Percentiles rank a stretch among this genome's conserved stretches.
phyloP scores from a whole-genome alignment of 2,797 vertebrate species.

The Cephalopachus bancanus region DNA sequence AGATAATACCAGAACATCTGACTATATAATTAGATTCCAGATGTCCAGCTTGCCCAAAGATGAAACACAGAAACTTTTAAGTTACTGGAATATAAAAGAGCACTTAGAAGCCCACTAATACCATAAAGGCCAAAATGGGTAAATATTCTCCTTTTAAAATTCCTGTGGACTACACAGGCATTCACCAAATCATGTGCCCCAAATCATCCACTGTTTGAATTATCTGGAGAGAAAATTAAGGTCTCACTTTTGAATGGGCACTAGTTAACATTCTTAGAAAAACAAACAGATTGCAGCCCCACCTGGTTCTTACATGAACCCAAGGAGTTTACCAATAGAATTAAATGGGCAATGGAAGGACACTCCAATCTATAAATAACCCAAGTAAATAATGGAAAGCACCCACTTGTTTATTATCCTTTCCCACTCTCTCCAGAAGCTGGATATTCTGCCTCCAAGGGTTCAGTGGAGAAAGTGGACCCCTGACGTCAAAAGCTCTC shows the following conservation, averaged over 20 bases:
- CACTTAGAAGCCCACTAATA: slow-evolving; percentile 62
- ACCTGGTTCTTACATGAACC: slow-evolving; percentile 77
- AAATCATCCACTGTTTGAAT: slow-evolving; percentile 72
- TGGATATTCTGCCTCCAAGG: slow-evolving; percentile 86
- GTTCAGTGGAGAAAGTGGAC: slow-evolving; percentile 86
- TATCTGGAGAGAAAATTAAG: slow-evolving; percentile 80
- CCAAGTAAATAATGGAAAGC: slow-evolving; percentile 87
- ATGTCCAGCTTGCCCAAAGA: slow-evolving; percentile 73
- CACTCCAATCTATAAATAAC: slow-evolving; percentile 83
- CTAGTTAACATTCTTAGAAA: slow-evolving; percentile 73
- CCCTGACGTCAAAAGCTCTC: slow-evolving; percentile 87
- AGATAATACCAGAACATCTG: slow-evolving; percentile 68
- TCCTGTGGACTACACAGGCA: slow-evolving; percentile 70
- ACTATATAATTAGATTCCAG: slow-evolving; percentile 62
- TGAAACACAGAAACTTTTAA: slow-evolving; percentile 63
- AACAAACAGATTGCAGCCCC: slow-evolving; percentile 71
- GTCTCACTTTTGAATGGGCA: slow-evolving; percentile 73
- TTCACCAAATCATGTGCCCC: slow-evolving; percentile 72
- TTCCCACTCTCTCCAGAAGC: slow-evolving; percentile 87
- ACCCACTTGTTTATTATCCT: slow-evolving; percentile 87
- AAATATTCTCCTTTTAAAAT: slow-evolving; percentile 59
- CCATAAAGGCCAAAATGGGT: slow-evolving; percentile 67
- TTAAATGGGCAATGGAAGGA: slow-evolving; percentile 81
- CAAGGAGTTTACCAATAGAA: slow-evolving; percentile 75
- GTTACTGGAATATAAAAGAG: slow-evolving; percentile 61